Base-by-base conservation (phyloP, 2,888 invertebrate species). In the Petrophora chlorosata region DNA sequence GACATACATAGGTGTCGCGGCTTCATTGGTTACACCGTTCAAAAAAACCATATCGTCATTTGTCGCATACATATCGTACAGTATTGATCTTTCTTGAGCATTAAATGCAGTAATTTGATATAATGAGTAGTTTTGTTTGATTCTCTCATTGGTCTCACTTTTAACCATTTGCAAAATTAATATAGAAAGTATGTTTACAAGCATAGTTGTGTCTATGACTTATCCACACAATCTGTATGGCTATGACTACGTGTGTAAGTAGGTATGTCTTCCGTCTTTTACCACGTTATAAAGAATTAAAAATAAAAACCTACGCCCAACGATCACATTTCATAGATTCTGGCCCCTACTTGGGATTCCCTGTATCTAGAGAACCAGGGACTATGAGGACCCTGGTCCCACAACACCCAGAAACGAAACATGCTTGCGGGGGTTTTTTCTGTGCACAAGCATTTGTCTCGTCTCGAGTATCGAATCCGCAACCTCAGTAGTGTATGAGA, bases 71-170 rank as follows among this genome's bases (percentile, higher is more conserved):
- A 81, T 48, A 4, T 53, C 35, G 59, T 83, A 81, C 12, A 89
- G 60, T 23, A 73, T 22, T 10, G 61, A 55, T 56, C 88, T 70
- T 63, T 89, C 88, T 34, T 65, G 56, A 9, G 55, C 28, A 61
- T 80, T 85, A 55, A 82, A 87, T 13, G 87, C 83, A 32, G 75
- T 80, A 5, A 88, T 70, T 59, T 80, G 63, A 63, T 84, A 86
- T 13, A 81, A 38, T 12, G 67, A 63, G 45, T 69, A 73, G 51
- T 73, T 70, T 14, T 43, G 28, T 10, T 34, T 12, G 5, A 19
- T 19, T 19, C 19, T 12, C 17, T 29, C 29, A 30, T 49, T 29
- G 5, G 10, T 29, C 5, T 8, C 3, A 22, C 7, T 22, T 8
- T 22, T 22, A 9, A 51, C 38, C 10, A 10, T 26, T 25, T 35